phyloP scores from a whole-genome alignment of 2,797 vertebrate genomes.

The Nasua narica region DNA sequence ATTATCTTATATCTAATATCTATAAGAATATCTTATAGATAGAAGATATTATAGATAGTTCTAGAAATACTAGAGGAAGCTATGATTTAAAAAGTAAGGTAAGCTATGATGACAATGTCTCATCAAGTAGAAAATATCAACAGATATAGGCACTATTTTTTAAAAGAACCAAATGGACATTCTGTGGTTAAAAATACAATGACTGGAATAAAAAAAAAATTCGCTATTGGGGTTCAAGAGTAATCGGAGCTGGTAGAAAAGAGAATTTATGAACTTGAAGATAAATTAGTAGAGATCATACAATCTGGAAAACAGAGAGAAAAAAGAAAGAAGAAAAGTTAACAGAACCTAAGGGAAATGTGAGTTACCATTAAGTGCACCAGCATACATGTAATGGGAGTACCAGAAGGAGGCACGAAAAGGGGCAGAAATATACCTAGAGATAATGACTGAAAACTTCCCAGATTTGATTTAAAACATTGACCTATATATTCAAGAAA shows the following conservation, averaged over 20 bases:
- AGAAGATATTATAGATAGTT: no score
- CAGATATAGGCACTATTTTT: background rate
- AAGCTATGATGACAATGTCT: background rate
- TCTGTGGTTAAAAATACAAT: background rate
- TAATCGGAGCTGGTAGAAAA: background rate
- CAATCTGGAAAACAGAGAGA: background rate
- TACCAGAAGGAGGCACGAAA: background rate
- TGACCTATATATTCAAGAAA: background rate
- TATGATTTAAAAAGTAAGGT: background rate
- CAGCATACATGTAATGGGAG: background rate
- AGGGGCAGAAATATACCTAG: background rate
- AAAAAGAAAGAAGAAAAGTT: background rate
- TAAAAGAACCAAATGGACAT: background rate
- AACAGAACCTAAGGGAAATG: background rate
- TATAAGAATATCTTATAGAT: no score
- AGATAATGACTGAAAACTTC: background rate
- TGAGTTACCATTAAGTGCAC: background rate
- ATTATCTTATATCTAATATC: no score
- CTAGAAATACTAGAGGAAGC: background rate
- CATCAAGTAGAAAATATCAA: background rate
- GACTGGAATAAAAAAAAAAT: background rate
- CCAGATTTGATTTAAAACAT: background rate
- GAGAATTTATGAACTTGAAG: background rate
- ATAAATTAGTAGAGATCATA: background rate
- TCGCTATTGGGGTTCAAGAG: background rate